A percentile compares a stretch with the other conserved stretches of the same genome.
Evolutionary conservation across 2,888 invertebrate species (phyloP).

Genomic region (Blera fallax): DNA sequence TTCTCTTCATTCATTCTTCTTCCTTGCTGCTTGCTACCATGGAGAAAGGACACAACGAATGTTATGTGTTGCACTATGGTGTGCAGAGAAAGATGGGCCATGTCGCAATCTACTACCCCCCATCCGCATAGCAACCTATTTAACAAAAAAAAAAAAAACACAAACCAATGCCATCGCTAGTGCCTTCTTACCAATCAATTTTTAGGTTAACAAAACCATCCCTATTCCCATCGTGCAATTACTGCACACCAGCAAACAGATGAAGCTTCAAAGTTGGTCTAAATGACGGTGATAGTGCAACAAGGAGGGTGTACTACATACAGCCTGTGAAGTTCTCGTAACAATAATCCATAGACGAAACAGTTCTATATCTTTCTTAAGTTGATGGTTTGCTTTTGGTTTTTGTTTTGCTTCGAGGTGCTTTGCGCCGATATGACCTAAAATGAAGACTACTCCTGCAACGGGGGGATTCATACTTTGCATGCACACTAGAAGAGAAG

Average conservation of each 20-base stretch:
- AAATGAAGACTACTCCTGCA: conserved; percentile 40
- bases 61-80: conserved; percentile 27
- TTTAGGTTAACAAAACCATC: conserved; percentile 66
- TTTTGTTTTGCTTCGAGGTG: conserved; percentile 37
- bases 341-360: conserved; percentile 67
- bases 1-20: conserved; percentile 54
- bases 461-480: conserved; percentile 15
- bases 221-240: conserved; percentile 56
- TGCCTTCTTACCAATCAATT: conserved; percentile 71
- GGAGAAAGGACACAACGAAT: conserved; percentile 55
- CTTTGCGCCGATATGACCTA: conserved; percentile 62
- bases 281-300: conserved; percentile 56
- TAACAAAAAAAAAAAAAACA: conserved; percentile 12
- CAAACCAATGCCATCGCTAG: conserved; percentile 63
- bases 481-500: conserved; percentile 1
- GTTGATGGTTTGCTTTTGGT: conserved; percentile 57
- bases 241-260: conserved; percentile 54
- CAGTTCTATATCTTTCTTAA: conserved; percentile 60
- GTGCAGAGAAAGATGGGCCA: conserved; percentile 66
- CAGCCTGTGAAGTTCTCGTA: conserved; percentile 51
- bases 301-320: conserved; percentile 4
- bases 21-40: conserved; percentile 29
- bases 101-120: conserved; percentile 62
- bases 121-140: conserved; percentile 59
- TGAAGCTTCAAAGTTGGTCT: conserved; percentile 59